Conservation (phyloP, 92 coral and sea anemone genomes). For the Parazoanthus darwini region DNA sequence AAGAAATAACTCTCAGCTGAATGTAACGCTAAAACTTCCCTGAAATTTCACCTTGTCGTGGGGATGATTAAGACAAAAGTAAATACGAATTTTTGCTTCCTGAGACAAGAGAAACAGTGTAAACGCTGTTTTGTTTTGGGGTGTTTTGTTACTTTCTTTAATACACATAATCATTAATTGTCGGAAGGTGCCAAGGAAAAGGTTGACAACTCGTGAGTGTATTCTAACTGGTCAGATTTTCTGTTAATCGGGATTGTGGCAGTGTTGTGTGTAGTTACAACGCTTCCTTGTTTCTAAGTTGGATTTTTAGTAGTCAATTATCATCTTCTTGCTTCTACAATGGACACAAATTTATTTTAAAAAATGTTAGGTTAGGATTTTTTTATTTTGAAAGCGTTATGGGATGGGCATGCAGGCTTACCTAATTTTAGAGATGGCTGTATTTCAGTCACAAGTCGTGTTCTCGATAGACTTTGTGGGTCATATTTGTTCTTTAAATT, state of each 20-base stretch:
- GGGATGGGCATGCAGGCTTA: background rate
- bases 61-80: background rate
- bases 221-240: background rate
- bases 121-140: background rate
- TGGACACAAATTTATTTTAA: background rate
- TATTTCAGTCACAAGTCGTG: no score
- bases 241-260: background rate
- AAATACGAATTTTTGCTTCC: constrained; percentile 1
- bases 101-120: constrained; percentile 6
- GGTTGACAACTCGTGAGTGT: background rate
- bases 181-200: background rate
- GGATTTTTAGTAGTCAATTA: background rate
- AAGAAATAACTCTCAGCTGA: background rate
- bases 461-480: no score
- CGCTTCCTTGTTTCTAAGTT: background rate
- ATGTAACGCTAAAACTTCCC: background rate
- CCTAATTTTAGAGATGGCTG: background rate
- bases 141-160: background rate
- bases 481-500: no score
- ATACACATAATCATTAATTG: background rate
- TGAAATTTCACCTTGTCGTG: background rate
- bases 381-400: background rate
- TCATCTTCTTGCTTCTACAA: background rate
- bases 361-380: background rate
- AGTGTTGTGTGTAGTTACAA: no score